These are phyloP conservation scores for Sphyrna mokarran DNA, from an alignment of 2,113 vertebrate genomes.

Conservation along the genomic window DNA sequence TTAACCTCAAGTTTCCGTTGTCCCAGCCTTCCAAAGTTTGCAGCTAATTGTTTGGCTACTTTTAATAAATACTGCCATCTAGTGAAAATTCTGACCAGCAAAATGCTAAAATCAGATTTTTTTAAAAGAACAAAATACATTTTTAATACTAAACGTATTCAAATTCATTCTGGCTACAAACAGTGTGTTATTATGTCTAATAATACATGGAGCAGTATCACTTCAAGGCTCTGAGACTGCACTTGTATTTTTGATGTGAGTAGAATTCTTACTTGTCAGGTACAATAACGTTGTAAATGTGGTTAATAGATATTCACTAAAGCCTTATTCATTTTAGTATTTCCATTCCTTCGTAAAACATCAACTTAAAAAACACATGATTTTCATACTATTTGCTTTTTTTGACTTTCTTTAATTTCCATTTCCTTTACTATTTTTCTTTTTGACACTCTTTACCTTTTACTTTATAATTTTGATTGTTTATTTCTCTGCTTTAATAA, in stretches of 20 bases:
- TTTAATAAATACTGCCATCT: constrained; percentile 5
- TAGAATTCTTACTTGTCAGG: background rate
- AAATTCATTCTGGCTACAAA: background rate
- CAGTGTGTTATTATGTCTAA: constrained; percentile 4
- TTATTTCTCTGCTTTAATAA: background rate
- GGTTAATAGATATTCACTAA: background rate
- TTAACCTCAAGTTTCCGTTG: constrained; percentile 2
- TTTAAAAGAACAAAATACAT: background rate
- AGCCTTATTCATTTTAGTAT: background rate
- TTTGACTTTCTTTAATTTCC: background rate
- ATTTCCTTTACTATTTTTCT: background rate
- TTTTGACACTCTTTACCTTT: too few species aligned
- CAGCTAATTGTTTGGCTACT: background rate
- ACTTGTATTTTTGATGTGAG: background rate
- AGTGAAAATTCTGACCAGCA: background rate
- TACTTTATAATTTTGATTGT: background rate
- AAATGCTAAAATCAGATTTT: background rate
- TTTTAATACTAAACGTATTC: constrained; percentile 9
- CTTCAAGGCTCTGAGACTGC: background rate
- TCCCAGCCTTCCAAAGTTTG: background rate
- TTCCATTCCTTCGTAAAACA: background rate
- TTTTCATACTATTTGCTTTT: background rate
- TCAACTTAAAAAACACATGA: background rate
- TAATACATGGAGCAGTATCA: background rate
- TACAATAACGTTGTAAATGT: background rate